Base-by-base conservation (phyloP, 2,888 invertebrate species). In the Danaus chrysippus region DNA sequence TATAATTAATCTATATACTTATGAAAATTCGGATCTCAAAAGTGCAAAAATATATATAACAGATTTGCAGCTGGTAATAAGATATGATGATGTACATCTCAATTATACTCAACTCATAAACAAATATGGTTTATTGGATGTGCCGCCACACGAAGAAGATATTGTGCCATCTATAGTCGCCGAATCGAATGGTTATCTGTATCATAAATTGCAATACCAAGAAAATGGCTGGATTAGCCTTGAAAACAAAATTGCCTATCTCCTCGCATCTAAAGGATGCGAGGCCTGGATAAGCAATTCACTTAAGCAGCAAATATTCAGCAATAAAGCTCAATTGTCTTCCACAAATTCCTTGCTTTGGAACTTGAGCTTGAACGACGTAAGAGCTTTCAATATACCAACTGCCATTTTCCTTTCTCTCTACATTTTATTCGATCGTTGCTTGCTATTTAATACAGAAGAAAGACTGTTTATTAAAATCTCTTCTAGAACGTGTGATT, bases 221-320 rank as follows among this genome's bases (percentile, higher is more conserved):
- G 75, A 80, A 0, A 80, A 81, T 43, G 73, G 78, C 10, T 84
- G 76, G 74, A 68, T 82, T 0, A 77, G 83, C 0, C 77, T 82
- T 0, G 59, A 60, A 10, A 65, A 67, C 42, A 73, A 69, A 52
- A 23, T 62, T 13, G 72, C 66, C 2, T 76, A 72, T 60, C 69
- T 72, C 0, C 58, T 75, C n/a, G 63, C 74, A 6, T 70, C 71
- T 57, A 67, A 68, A n/a, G 74, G 73, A 62, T 67, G 68, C 61
- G 73, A 75, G 54, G 57, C 72, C 0, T 73, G 79, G 81, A 61
- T 78, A 0, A 78, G 75, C 13, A 79, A 76, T 56, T 66, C 67
- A 43, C 69, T 77, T 55, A 78, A 79, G 0, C 77, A 74, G 42
- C 73, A 77, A 58, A 94, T 93, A 75, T 91, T 92, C 13, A 83